Evolutionary conservation across 2,888 invertebrate species (phyloP), one percentile per base, ranked within the genome.

Genomic region (Dastarcus helophoroides): DNA sequence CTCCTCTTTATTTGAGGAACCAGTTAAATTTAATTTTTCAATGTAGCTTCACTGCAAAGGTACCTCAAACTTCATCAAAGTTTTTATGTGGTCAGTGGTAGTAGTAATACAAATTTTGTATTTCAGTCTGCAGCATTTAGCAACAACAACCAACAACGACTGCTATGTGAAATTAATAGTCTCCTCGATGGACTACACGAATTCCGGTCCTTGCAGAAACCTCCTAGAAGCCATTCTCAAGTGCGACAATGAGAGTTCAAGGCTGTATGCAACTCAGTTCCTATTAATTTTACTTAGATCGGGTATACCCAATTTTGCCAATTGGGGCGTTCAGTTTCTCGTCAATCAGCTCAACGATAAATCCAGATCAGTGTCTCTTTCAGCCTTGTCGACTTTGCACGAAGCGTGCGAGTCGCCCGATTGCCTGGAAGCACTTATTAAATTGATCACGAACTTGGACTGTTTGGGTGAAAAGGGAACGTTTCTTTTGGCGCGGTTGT

Each of bases 101-200:
- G 24, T 26, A 14, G 35, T n/a, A n/a, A n/a, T n/a, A n/a, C n/a
- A n/a, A n/a, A n/a, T n/a, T n/a, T n/a, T 22, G 26, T 33, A 29
- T 60, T 67, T 32, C 61, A 86, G 85, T 51, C 69, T 91, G 32
- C 67, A 83, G 50, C 78, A 84, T 48, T 64, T 93, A 43, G 83
- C 89, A 2, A 73, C 78, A 6, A 73, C 76, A 26, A 85, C 88
- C 3, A 81, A 82, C 49, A 86, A 90, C 56, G 86, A 89, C 48
- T 86, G 88, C 53, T 94, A 94, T 58, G 79, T 93, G 1, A 97
- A 97, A 60, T 67, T 97, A 36, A 85, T 93, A 31, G 76, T 93
- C 36, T 89, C 94, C 3, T 84, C 86, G 41, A 65, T 98, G 46
- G 89, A 94, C 62, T 97, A 94, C 56, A 73, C 77, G 3, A 65